These are phyloP conservation scores for Lydus trimaculatus DNA, from an alignment of 2,888 invertebrate species.

Conservation along the genomic window DNA sequence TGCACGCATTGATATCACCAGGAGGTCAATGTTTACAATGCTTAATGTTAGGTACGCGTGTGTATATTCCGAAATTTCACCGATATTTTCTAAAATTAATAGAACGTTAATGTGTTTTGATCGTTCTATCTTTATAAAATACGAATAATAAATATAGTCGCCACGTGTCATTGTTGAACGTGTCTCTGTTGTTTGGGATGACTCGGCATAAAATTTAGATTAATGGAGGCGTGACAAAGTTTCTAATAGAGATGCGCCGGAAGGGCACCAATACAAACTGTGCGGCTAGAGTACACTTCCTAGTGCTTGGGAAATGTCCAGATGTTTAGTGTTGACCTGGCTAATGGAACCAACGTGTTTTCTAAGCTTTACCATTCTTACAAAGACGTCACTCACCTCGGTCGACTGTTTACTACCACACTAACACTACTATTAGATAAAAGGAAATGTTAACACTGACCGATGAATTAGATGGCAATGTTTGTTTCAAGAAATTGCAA, in stretches of 20 bases:
- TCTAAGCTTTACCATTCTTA: constrained; percentile 45
- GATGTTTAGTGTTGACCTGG: constrained; percentile 54
- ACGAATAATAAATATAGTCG: constrained; percentile 43
- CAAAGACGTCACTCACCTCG: constrained; percentile 35
- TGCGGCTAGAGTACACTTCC: constrained; percentile 29
- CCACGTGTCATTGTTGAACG: constrained; percentile 41
- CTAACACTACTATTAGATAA: constrained; percentile 1
- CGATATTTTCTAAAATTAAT: not conserved
- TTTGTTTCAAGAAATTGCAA: constrained; percentile 14
- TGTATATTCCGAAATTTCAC: not conserved
- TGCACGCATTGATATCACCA: constrained; percentile 5
- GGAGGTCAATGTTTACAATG: constrained; percentile 12
- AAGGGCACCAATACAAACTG: constrained; percentile 49
- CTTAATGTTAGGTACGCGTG: not conserved
- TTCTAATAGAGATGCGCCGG: constrained; percentile 52
- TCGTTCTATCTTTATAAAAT: constrained; percentile 28
- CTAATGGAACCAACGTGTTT: constrained; percentile 55
- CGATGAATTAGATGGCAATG: constrained; percentile 1
- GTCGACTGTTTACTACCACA: constrained; percentile 27
- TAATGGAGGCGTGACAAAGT: constrained; percentile 53
- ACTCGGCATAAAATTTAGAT: constrained; percentile 53
- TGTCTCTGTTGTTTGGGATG: constrained; percentile 40
- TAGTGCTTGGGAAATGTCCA: constrained; percentile 45
- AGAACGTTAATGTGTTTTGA: constrained; percentile 12
- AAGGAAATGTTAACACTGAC: constrained; percentile 28